Evolutionary conservation across 2,888 invertebrate genomes (phyloP), one percentile per base, ranked within the genome.

Genomic region (Ophraella communa): DNA sequence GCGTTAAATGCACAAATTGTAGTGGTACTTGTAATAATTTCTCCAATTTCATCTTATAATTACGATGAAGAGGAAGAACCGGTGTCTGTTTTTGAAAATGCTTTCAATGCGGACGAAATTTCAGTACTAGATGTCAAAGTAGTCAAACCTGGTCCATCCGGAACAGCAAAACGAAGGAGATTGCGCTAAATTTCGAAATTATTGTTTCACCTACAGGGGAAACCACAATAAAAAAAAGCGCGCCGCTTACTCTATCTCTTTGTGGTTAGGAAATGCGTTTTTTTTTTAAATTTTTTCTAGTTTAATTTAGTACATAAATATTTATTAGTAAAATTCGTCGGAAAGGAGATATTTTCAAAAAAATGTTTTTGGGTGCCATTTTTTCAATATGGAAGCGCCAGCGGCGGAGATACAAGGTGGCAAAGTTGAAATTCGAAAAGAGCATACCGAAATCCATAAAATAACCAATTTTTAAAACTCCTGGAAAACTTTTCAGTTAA

Each of bases 211-310:
- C 61, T 61, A 61, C 54, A 39, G 42, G 61, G 45, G 45, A 54
- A 8, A 54, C 53, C 54, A 54, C 54, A 18, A 54, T 61, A 54
- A 54, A 61, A 59, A 59, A 61, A 59, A 59, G 17, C 59, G 49
- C 51, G 59, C 51, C 59, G 49, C 47, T 58, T 47, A 58, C n/a
- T n/a, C n/a, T n/a, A n/a, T n/a, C n/a, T n/a, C n/a, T n/a, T n/a
- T n/a, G n/a, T 47, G 47, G 52, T 33, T 58, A 45, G 55, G 54
- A 55, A 62, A 62, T 54, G n/a, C n/a, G n/a, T n/a, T n/a, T n/a
- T 62, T 62, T 62, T 23, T 44, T 27, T 55, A 44, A n/a, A 24
- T n/a, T n/a, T n/a, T n/a, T n/a, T n/a, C n/a, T n/a, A n/a, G n/a
- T n/a, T n/a, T n/a, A n/a, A n/a, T n/a, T n/a, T n/a, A n/a, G n/a